Evolutionary conservation across 2,888 invertebrate species (phyloP).

Genomic region (Sthenelais limicola): DNA sequence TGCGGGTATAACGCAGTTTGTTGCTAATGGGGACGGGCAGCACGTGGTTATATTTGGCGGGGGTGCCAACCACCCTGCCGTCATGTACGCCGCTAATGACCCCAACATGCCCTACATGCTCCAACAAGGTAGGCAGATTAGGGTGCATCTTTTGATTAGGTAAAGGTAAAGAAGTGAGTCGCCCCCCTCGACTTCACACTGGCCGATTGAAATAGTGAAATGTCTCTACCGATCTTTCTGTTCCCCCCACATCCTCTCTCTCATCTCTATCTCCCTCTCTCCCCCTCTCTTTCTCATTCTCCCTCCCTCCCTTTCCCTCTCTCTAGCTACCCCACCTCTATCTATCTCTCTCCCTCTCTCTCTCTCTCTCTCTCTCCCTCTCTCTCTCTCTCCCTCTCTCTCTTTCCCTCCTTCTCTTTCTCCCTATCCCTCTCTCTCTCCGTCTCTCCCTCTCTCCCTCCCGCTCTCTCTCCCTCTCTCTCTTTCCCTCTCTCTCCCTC

Average conservation of each 20-base stretch:
- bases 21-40: conserved; percentile 42
- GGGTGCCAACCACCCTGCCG: conserved; percentile 31
- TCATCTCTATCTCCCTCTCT: background rate
- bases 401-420: background rate
- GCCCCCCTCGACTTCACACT: too few relatives aligned
- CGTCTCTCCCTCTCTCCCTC: background rate
- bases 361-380: conserved; percentile 11
- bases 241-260: background rate
- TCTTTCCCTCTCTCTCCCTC: background rate
- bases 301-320: background rate
- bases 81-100: conserved; percentile 40
- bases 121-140: conserved; percentile 30
- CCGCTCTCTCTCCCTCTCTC: background rate
- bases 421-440: background rate
- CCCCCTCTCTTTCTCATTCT: background rate
- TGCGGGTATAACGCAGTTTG: conserved; percentile 42
- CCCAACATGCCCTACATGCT: conserved; percentile 41
- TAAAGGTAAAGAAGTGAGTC: too few relatives aligned
- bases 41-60: conserved; percentile 44
- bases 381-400: conserved; percentile 8
- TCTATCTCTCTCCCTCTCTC: conserved; percentile 1
- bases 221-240: conserved; percentile 1
- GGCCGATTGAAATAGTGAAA: background rate
- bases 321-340: background rate
- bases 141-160: too few relatives aligned